These are phyloP conservation scores for Solea solea DNA, from an alignment of 2,113 vertebrate species.

Conservation along the genomic window DNA sequence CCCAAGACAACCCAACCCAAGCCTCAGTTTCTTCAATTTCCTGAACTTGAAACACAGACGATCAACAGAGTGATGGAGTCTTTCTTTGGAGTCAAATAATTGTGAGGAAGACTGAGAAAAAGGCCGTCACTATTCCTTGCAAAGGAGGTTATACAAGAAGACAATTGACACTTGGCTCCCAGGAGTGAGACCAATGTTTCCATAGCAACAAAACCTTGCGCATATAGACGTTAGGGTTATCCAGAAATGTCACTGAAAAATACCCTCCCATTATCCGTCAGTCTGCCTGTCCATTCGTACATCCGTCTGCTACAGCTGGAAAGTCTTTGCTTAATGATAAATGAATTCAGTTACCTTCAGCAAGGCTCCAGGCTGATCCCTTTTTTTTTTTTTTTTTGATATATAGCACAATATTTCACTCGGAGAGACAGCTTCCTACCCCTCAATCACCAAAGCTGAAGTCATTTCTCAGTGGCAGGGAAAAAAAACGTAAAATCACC, in stretches of 20 bases:
- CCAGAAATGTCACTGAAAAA: conserved; percentile 15
- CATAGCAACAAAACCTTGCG: conserved; percentile 20
- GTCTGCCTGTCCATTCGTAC: background rate
- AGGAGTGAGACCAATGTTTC: conserved; percentile 16
- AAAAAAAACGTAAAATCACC: conserved; percentile 11
- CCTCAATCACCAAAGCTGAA: conserved; percentile 13
- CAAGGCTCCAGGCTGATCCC: conserved; percentile 13
- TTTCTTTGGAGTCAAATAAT: background rate
- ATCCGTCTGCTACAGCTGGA: background rate
- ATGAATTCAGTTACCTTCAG: conserved; percentile 21
- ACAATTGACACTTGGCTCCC: conserved; percentile 6
- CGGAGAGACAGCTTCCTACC: conserved; percentile 6
- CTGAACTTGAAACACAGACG: too few relatives aligned
- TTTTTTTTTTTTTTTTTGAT: conserved; percentile 9
- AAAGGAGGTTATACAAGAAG: conserved; percentile 10
- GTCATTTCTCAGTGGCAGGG: conserved; percentile 24
- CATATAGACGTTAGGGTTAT: conserved; percentile 10
- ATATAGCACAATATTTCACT: conserved; percentile 16
- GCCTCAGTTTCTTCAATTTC: too few relatives aligned
- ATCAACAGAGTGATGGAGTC: too few relatives aligned
- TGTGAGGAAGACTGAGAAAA: background rate
- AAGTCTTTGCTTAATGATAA: conserved; percentile 1
- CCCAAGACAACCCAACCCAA: too few relatives aligned
- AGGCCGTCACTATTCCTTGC: conserved; percentile 10
- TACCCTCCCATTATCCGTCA: background rate